phyloP scores from a whole-genome alignment of 2,888 invertebrate genomes.

The Sphinx pinastri region DNA sequence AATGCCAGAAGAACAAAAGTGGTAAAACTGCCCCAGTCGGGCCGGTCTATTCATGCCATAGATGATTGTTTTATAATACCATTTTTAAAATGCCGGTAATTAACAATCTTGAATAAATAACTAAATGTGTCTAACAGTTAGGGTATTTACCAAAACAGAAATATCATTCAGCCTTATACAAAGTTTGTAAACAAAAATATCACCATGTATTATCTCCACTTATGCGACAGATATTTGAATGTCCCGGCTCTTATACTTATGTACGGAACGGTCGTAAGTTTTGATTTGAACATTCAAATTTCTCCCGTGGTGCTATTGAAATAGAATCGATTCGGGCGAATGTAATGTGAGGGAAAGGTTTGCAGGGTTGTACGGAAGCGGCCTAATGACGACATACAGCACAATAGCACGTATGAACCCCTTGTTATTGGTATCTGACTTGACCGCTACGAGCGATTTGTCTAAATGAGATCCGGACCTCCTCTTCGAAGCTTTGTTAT shows the following conservation, averaged over 20 bases:
- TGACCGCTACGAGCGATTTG: slow-evolving; percentile 83
- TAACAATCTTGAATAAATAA: too few relatives aligned
- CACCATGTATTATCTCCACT: neutral
- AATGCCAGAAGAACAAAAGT: too few relatives aligned
- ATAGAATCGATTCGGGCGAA: slow-evolving; percentile 48
- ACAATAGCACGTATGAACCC: slow-evolving; percentile 79
- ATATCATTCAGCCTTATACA: neutral
- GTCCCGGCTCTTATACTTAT: slow-evolving; percentile 28
- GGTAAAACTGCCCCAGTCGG: too few relatives aligned
- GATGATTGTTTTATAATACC: too few relatives aligned
- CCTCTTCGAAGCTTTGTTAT: slow-evolving; percentile 70
- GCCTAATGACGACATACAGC: slow-evolving; percentile 78
- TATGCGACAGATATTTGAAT: slow-evolving; percentile 9
- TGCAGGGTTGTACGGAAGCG: slow-evolving; percentile 68
- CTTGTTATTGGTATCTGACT: slow-evolving; percentile 83
- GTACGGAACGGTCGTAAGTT: slow-evolving; percentile 8
- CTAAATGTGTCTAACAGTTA: neutral
- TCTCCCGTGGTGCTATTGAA: slow-evolving; percentile 47
- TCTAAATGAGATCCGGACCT: slow-evolving; percentile 83
- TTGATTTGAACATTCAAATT: slow-evolving; percentile 41
- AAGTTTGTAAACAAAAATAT: slow-evolving; percentile 15
- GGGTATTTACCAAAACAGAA: neutral
- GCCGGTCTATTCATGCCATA: too few relatives aligned
- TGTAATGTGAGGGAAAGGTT: slow-evolving; percentile 43
- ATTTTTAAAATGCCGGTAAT: too few relatives aligned